Evolutionary conservation across 1,140 invertebrate genomes (phyloP).

Genomic region (Acromyrmex heyeri): DNA sequence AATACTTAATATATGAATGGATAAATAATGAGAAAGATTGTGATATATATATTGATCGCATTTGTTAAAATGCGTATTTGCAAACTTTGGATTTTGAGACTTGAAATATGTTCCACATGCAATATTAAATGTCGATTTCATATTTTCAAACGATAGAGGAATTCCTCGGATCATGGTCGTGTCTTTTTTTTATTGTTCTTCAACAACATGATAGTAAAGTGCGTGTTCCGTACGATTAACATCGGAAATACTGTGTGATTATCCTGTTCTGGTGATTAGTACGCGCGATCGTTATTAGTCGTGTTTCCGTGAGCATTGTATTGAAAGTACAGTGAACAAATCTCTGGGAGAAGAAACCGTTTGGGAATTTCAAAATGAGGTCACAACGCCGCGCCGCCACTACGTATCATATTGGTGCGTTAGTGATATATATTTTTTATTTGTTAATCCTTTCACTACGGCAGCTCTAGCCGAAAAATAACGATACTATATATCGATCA

Average conservation of each 20-base stretch:
- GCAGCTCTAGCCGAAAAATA: not conserved
- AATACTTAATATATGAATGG: not conserved
- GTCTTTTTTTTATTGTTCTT: not conserved
- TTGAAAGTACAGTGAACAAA: not conserved
- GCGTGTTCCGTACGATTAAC: not conserved
- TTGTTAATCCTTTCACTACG: not conserved
- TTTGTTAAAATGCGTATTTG: not conserved
- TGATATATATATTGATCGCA: not conserved
- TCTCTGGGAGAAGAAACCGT: not conserved
- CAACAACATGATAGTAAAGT: not conserved
- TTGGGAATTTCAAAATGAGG: not conserved
- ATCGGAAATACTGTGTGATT: not conserved
- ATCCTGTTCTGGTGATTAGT: constrained; percentile 12
- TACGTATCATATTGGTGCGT: too few relatives aligned
- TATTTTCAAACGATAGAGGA: not conserved
- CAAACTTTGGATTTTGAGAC: not conserved
- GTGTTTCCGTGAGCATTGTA: not conserved
- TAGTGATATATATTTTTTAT: not conserved
- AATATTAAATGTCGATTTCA: too few relatives aligned
- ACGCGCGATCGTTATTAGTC: not conserved
- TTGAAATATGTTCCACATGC: not conserved
- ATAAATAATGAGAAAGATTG: not conserved
- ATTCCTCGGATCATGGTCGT: not conserved
- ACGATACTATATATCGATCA: not conserved
- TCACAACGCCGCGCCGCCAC: not conserved